phyloP scores from a whole-genome alignment of 2,797 vertebrate genomes.

The Mallotus villosus region DNA sequence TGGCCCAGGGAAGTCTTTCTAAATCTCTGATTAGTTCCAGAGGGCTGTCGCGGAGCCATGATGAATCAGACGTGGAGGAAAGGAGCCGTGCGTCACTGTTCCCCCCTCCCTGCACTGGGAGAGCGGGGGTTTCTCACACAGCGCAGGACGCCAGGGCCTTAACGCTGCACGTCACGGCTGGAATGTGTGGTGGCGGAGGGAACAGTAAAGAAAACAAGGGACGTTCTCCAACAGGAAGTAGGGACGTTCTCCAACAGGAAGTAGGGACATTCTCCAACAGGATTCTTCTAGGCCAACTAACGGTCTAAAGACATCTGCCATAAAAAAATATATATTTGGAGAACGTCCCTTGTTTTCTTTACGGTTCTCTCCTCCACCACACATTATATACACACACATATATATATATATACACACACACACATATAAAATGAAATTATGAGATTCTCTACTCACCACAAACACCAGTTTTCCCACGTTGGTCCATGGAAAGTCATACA shows the following conservation, averaged over 20 bases:
- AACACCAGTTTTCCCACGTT: conserved; percentile 98
- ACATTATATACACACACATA: no score
- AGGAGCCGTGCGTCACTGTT: conserved; percentile 44
- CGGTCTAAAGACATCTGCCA: neutral
- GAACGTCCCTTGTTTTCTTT: no score
- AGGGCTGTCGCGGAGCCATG: conserved; percentile 44
- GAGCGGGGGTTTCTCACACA: conserved; percentile 39
- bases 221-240: neutral
- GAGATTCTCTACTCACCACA: conserved; percentile 83
- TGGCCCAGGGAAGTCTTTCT: conserved; percentile 32
- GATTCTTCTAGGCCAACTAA: neutral
- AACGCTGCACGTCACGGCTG: conserved; percentile 29
- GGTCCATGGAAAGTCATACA: conserved; percentile 98
- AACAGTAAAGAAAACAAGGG: neutral
- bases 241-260: no score
- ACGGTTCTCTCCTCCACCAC: no score
- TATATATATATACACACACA: neutral
- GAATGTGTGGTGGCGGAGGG: neutral
- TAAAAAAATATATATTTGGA: no score
- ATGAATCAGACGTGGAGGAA: conserved; percentile 53
- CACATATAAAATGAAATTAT: neutral
- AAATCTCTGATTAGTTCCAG: conserved; percentile 70
- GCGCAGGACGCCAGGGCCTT: conserved; percentile 7
- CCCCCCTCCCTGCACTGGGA: conserved; percentile 38
- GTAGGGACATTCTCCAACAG: neutral